These are phyloP conservation scores for Stenoptilia bipunctidactyla DNA, from an alignment of 2,888 invertebrate genomes.

Conservation along the genomic window DNA sequence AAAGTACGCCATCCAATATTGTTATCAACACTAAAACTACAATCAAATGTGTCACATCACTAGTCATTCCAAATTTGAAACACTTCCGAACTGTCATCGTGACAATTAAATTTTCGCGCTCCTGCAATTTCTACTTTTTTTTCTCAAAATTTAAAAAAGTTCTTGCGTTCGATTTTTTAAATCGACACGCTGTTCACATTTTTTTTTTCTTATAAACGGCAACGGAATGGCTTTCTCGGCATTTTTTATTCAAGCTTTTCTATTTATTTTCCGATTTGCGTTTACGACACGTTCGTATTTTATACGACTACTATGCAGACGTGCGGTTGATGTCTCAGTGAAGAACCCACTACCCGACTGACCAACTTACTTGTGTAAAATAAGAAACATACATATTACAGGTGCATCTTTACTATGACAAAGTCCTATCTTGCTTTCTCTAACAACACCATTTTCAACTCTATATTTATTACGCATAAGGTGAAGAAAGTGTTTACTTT, in stretches of 20 bases:
- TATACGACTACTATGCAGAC: conserved; percentile 22
- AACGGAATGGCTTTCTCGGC: conserved; percentile 35
- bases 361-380: conserved; percentile 66
- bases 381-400: conserved; percentile 68
- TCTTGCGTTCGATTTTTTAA: conserved; percentile 18
- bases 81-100: conserved; percentile 60
- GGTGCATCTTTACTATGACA: conserved; percentile 24
- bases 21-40: conserved; percentile 44
- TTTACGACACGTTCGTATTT: conserved; percentile 1
- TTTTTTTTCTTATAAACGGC: conserved; percentile 17
- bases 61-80: conserved; percentile 39
- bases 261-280: conserved; percentile 17
- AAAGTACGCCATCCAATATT: conserved; percentile 43
- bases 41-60: conserved; percentile 54
- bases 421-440: conserved; percentile 31
- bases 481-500: conserved; percentile 3
- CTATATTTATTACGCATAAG: conserved; percentile 6
- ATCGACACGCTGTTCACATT: conserved; percentile 30
- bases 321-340: conserved; percentile 33
- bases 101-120: conserved; percentile 40
- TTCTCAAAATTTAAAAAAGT: conserved; percentile 17
- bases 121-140: conserved; percentile 3
- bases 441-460: conserved; percentile 13
- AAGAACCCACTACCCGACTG: conserved; percentile 66
- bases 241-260: conserved; percentile 30